A percentile compares a stretch with the other conserved stretches of the same genome.
phyloP scores from a whole-genome alignment of 2,888 invertebrate species.

The Trichacis sp. region DNA sequence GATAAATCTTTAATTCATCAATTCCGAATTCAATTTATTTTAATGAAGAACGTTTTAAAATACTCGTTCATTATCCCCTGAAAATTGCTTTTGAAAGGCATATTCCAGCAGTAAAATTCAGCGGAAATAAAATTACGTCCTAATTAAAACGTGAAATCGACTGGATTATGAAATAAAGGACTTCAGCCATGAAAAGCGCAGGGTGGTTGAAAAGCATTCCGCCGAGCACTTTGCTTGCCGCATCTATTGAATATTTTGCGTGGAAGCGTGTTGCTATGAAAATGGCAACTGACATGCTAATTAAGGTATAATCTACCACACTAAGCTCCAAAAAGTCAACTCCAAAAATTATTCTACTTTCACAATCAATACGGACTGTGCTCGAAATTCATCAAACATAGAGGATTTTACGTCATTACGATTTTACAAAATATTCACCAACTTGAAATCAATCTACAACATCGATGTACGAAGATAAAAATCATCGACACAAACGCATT shows the following conservation, averaged over 20 bases:
- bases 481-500: no score
- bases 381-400: background rate
- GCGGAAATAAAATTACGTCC: background rate
- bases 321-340: background rate
- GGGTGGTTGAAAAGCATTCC: background rate
- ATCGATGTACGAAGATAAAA: no score
- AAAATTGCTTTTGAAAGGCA: no score
- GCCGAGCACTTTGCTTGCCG: background rate
- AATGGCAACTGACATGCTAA: background rate
- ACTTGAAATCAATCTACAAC: no score
- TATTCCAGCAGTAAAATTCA: no score
- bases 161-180: background rate
- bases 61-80: no score
- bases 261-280: background rate
- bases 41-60: no score
- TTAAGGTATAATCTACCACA: background rate
- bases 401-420: no score
- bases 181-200: background rate
- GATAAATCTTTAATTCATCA: no score
- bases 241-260: background rate
- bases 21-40: no score
- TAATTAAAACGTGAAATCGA: background rate
- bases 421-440: no score
- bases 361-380: background rate
- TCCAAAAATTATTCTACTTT: no score